phyloP scores from a whole-genome alignment of 2,113 vertebrate genomes.

The Eclectus roratus region DNA sequence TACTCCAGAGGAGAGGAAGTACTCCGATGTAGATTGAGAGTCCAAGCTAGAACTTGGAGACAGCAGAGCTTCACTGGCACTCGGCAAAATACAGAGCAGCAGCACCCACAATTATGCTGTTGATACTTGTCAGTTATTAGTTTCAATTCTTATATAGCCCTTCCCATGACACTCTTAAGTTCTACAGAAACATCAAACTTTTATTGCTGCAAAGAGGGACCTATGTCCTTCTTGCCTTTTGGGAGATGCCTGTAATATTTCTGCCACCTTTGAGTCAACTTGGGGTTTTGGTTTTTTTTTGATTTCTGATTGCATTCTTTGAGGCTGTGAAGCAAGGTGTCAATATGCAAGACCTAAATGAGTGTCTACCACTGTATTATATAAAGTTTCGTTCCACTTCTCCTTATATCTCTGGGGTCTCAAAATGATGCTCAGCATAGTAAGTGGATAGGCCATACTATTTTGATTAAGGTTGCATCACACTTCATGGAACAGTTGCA shows the following conservation, averaged over 20 bases:
- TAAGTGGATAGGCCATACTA: neutral
- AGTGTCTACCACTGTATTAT: neutral
- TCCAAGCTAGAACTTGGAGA: neutral
- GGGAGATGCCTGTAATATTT: constrained; percentile 70
- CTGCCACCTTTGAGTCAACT: constrained; percentile 76
- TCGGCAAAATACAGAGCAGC: neutral
- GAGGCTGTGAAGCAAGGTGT: neutral
- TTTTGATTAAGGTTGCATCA: neutral
- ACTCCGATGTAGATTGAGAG: neutral
- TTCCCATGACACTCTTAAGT: neutral
- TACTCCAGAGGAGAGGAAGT: neutral
- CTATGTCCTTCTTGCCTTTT: neutral
- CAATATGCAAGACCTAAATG: neutral
- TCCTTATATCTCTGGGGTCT: neutral
- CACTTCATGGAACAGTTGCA: neutral
- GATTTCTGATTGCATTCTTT: neutral
- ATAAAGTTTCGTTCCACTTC: neutral
- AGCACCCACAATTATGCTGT: neutral
- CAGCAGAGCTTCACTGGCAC: neutral
- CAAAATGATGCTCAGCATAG: neutral
- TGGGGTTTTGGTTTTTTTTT: constrained; percentile 69
- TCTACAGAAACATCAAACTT: neutral
- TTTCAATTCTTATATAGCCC: neutral
- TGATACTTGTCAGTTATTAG: neutral
- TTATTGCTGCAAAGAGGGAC: neutral